These are phyloP conservation scores for Muscicapa comitata DNA, from an alignment of 2,797 vertebrate genomes.

Conservation along the genomic window DNA sequence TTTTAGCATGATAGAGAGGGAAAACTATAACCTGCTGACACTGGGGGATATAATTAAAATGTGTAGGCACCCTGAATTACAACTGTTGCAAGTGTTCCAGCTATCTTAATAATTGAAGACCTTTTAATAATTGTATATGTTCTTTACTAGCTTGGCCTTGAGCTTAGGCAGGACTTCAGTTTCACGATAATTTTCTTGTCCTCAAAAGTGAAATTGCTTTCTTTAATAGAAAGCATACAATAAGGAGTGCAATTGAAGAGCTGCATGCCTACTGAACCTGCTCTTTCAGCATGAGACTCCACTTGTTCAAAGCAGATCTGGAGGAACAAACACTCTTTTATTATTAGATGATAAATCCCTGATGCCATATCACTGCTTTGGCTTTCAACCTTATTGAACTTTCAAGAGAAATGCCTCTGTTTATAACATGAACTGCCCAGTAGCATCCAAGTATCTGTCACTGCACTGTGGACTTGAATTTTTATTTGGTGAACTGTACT, in stretches of 20 bases:
- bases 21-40: conserved; percentile 46
- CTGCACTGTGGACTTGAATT: conserved; percentile 37
- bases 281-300: conserved; percentile 33
- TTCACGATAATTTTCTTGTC: conserved; percentile 65
- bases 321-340: conserved; percentile 60
- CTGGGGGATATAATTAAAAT: conserved; percentile 50
- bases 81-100: conserved; percentile 4
- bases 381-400: conserved; percentile 61
- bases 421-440: conserved; percentile 49
- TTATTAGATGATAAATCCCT: conserved; percentile 65
- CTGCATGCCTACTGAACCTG: conserved; percentile 26
- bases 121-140: conserved; percentile 57
- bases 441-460: conserved; percentile 63
- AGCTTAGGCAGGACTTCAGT: conserved; percentile 55
- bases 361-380: conserved; percentile 50
- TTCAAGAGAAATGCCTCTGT: conserved; percentile 55
- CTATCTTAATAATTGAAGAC: conserved; percentile 41
- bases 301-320: conserved; percentile 16
- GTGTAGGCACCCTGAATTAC: conserved; percentile 36
- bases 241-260: conserved; percentile 55
- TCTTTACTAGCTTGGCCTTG: conserved; percentile 45
- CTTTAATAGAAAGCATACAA: conserved; percentile 62
- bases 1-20: conserved; percentile 21
- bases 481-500: neutral
- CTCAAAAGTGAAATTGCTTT: conserved; percentile 62